Conservation (phyloP, 2,888 invertebrate genomes). For the Bursaphelenchus okinawaensis region DNA sequence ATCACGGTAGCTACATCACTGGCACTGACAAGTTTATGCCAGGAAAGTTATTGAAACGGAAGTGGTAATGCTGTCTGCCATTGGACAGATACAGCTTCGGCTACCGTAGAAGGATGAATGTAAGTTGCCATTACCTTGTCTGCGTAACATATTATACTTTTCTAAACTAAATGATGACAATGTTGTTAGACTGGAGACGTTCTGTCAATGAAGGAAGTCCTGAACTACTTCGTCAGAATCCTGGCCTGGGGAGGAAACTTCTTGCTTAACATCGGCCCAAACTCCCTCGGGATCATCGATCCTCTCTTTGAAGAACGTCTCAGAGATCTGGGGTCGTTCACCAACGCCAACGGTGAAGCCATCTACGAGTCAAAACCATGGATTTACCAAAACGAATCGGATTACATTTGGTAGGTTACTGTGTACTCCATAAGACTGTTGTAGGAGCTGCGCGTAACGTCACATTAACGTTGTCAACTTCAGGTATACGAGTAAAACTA, state of each 20-base stretch:
- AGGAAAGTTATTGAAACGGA: constrained; percentile 52
- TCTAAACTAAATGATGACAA: background rate
- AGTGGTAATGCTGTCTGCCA: constrained; percentile 63
- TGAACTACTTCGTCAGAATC: constrained; percentile 42
- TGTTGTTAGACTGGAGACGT: constrained; percentile 37
- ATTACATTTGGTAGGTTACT: constrained; percentile 55
- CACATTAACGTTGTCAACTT: constrained; percentile 52
- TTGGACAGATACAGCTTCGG: constrained; percentile 62
- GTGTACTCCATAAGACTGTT: no score
- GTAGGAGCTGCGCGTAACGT: no score
- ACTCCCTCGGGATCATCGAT: constrained; percentile 59
- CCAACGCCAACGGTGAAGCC: constrained; percentile 60
- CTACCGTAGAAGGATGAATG: constrained; percentile 58
- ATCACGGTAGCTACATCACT: constrained; percentile 82
- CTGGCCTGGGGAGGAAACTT: constrained; percentile 55
- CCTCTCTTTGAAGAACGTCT: constrained; percentile 61
- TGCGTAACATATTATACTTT: constrained; percentile 12
- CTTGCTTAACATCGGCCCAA: constrained; percentile 59
- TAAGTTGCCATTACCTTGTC: constrained; percentile 5
- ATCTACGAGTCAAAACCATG: constrained; percentile 60
- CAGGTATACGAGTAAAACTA: constrained; percentile 41
- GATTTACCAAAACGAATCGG: constrained; percentile 63
- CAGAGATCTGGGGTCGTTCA: constrained; percentile 57
- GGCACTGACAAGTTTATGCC: constrained; percentile 75
- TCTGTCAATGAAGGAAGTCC: constrained; percentile 30